Evolutionary conservation across 1,140 invertebrate species (phyloP).

Genomic region (Meloidogyne hapla): DNA sequence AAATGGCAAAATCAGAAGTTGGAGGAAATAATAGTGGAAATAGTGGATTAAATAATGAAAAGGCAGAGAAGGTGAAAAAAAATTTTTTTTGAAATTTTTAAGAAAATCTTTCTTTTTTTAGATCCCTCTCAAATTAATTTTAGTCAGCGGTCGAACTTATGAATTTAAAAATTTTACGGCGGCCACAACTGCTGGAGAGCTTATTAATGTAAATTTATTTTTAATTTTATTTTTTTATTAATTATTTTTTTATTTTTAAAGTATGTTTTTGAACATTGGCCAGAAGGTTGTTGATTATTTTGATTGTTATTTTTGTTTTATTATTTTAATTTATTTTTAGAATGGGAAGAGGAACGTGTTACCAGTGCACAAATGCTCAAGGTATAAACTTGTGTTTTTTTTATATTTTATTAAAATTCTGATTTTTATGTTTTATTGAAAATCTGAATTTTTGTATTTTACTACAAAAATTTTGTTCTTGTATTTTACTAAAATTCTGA

Average conservation of each 20-base stretch:
- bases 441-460: too few relatives aligned
- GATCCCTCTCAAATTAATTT: slow-evolving; percentile 69
- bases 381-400: neutral
- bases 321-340: slow-evolving; percentile 68
- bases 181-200: slow-evolving; percentile 92
- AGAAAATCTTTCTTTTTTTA: neutral
- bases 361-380: slow-evolving; percentile 92
- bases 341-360: slow-evolving; percentile 91
- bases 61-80: neutral
- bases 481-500: too few relatives aligned
- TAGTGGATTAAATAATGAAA: neutral
- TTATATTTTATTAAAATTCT: too few relatives aligned
- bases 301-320: slow-evolving; percentile 6
- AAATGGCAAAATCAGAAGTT: neutral
- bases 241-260: slow-evolving; percentile 74
- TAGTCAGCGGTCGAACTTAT: slow-evolving; percentile 96
- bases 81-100: neutral
- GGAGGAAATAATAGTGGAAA: neutral
- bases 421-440: too few relatives aligned
- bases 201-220: slow-evolving; percentile 1
- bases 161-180: slow-evolving; percentile 90
- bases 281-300: slow-evolving; percentile 73
- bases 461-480: too few relatives aligned
- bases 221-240: neutral
- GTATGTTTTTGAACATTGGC: slow-evolving; percentile 98